Percentiles rank a stretch among this genome's conserved stretches.
Evolutionary conservation across 2,113 vertebrate genomes (phyloP).

Genomic region (Pachycephala philippinensis): DNA sequence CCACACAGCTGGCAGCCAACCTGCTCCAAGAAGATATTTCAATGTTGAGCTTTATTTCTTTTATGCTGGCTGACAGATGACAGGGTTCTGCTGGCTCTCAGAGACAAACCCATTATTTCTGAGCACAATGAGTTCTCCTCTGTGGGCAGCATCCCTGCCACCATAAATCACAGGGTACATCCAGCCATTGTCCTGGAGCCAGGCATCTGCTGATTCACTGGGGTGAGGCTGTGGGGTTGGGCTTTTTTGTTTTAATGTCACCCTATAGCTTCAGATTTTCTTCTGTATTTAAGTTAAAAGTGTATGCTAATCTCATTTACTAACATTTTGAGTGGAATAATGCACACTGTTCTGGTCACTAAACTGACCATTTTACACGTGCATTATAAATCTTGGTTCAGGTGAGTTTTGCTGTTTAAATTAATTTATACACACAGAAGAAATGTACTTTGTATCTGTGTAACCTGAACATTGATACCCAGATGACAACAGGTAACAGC

Average conservation of each 20-base stretch:
- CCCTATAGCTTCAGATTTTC: neutral
- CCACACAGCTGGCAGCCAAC: neutral
- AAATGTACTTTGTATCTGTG: neutral
- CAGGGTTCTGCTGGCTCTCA: neutral
- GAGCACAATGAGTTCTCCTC: neutral
- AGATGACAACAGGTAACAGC: neutral
- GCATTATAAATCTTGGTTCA: neutral
- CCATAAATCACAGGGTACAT: neutral
- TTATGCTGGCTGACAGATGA: neutral
- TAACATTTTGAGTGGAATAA: neutral
- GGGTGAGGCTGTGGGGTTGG: neutral
- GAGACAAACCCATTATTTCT: neutral
- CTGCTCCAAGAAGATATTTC: neutral
- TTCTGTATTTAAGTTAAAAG: neutral
- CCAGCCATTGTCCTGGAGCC: slow-evolving; percentile 8
- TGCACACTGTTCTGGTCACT: neutral
- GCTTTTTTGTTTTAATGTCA: neutral
- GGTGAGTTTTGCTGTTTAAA: neutral
- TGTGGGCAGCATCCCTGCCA: neutral
- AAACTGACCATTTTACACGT: neutral
- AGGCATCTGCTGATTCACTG: neutral
- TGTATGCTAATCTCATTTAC: neutral
- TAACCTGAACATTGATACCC: neutral
- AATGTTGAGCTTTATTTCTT: neutral
- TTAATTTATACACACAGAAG: neutral